Conservation (phyloP, 2,113 vertebrate genomes). For the Crotalus horridus region DNA sequence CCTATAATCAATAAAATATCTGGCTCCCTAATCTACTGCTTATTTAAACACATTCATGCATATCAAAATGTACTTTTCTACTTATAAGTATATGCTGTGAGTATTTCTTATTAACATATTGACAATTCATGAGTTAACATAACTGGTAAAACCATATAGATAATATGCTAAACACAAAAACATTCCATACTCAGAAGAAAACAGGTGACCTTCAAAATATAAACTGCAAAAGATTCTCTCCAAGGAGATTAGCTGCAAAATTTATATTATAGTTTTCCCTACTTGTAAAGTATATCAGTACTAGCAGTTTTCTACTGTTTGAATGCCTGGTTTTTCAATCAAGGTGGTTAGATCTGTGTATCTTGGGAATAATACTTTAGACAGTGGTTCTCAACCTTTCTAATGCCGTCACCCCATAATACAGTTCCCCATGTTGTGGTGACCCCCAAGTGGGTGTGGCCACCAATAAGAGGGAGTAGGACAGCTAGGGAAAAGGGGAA, state of each 20-base stretch:
- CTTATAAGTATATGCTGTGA: neutral
- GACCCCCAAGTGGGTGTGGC: no score
- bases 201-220: slow-evolving; percentile 58
- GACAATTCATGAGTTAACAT: slow-evolving; percentile 22
- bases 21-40: neutral
- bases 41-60: neutral
- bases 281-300: slow-evolving; percentile 59
- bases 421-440: no score
- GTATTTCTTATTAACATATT: neutral
- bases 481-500: no score
- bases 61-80: neutral
- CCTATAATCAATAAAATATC: neutral
- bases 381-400: no score
- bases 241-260: slow-evolving; percentile 56
- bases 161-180: neutral
- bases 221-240: slow-evolving; percentile 47
- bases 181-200: slow-evolving; percentile 15
- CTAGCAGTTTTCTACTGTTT: slow-evolving; percentile 63
- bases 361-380: slow-evolving; percentile 60
- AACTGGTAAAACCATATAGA: neutral
- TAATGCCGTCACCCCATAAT: no score
- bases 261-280: slow-evolving; percentile 65
- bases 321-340: slow-evolving; percentile 68
- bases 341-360: slow-evolving; percentile 62
- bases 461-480: no score